Percentiles rank a stretch among this genome's conserved stretches.
Evolutionary conservation across 2,113 vertebrate genomes (phyloP).

Genomic region (Plectropomus leopardus): DNA sequence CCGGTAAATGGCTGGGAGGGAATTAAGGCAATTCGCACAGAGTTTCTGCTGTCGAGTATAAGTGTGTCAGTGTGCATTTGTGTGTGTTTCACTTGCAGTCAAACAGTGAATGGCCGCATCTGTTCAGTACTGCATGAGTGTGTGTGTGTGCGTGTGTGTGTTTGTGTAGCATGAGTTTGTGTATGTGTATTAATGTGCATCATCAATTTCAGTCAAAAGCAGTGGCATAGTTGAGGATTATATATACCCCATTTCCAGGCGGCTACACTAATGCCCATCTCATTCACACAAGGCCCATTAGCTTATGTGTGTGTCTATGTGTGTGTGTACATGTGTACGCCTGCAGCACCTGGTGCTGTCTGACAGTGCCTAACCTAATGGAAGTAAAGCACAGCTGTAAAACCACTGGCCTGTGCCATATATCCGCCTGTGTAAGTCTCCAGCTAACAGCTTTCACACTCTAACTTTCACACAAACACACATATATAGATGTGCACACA

Average conservation of each 20-base stretch:
- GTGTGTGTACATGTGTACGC: slow-evolving; percentile 46
- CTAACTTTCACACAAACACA: slow-evolving; percentile 46
- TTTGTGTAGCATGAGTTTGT: slow-evolving; percentile 47
- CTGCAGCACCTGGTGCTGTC: slow-evolving; percentile 68
- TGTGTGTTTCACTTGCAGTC: slow-evolving; percentile 45
- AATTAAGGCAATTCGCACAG: slow-evolving; percentile 55
- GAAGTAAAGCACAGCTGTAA: slow-evolving; percentile 82
- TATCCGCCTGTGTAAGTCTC: slow-evolving; percentile 62
- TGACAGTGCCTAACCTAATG: slow-evolving; percentile 77
- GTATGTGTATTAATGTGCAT: slow-evolving; percentile 53
- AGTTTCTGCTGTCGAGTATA: slow-evolving; percentile 35
- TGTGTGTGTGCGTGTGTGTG: slow-evolving; percentile 31
- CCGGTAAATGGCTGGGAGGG: slow-evolving; percentile 17
- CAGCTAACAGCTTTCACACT: slow-evolving; percentile 65
- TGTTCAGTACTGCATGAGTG: slow-evolving; percentile 28
- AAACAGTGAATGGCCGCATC: slow-evolving; percentile 39
- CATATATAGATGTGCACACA: slow-evolving; percentile 44
- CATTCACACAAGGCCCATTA: slow-evolving; percentile 72
- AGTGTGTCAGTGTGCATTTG: slow-evolving; percentile 44
- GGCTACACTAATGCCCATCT: slow-evolving; percentile 68
- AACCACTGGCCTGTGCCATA: slow-evolving; percentile 77
- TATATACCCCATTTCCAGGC: slow-evolving; percentile 67
- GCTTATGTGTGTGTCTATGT: slow-evolving; percentile 43
- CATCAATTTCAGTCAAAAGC: slow-evolving; percentile 75
- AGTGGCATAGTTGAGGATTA: slow-evolving; percentile 69